Base-by-base conservation (phyloP, 1,140 invertebrate genomes). In the Cephus cinctus region DNA sequence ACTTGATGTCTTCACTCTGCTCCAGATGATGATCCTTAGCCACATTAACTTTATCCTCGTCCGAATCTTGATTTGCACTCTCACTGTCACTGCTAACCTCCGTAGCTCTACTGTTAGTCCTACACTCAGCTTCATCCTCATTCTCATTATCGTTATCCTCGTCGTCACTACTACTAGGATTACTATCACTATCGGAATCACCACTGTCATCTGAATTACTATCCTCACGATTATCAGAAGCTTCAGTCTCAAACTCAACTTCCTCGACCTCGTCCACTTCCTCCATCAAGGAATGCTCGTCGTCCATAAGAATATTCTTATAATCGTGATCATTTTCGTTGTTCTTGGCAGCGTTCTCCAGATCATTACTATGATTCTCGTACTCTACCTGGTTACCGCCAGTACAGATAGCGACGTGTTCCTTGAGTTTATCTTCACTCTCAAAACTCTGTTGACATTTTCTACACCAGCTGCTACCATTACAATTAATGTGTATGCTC, bases 401-500 rank as follows among this genome's bases (percentile, higher is more conserved):
- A 11, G 47, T 54, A 38, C 74, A 76, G 1, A 27, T 63, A 1
- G 49, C 51, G 34, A 62, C 48, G 36, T 77, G 76, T 32, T 73
- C 63, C 14, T 59, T 50, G 0, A 74, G 41, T 18, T 68, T 69
- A 2, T 72, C 67, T 2, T 70, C 67, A 5, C 59, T 69, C 5
- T 65, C 59, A 9, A 74, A 71, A 41, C 56, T 71, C n/a, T 59
- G 56, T 6, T 71, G 63, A 31, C 69, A 75, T 5, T 62, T 68
- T 15, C 65, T 52, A 48, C 71, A 74, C 59, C 56, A 64, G 21
- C 61, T 55, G 8, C 75, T 67, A 42, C 63, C 61, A 45, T 72
- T 73, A 32, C 75, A 77, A 27, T 78, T 78, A 19, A 80, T 78
- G 55, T 84, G 82, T 25, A 83, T 82, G 14, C 75, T 76, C 74